Evolutionary conservation across 2,888 invertebrate species (phyloP).

Genomic region (Standfussiana lucernea): DNA sequence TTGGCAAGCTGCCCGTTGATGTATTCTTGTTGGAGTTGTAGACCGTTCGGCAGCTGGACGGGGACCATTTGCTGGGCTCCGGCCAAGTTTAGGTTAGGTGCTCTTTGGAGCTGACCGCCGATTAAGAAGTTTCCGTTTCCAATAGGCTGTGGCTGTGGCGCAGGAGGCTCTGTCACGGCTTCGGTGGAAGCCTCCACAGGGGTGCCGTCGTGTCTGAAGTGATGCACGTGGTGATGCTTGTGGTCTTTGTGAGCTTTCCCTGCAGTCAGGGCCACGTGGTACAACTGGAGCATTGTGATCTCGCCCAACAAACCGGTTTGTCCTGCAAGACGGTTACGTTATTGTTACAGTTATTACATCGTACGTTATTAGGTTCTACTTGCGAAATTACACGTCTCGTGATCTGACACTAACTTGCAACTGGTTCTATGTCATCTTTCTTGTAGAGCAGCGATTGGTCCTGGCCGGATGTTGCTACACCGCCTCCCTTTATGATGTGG

Average conservation of each 20-base stretch:
- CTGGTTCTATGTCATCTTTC: conserved; percentile 78
- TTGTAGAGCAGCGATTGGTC: conserved; percentile 90
- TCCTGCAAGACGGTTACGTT: conserved; percentile 81
- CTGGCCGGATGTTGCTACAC: conserved; percentile 94
- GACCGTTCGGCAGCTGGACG: conserved; percentile 85
- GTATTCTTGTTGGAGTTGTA: conserved; percentile 90
- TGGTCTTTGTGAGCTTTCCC: conserved; percentile 97
- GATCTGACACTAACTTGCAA: conserved; percentile 76
- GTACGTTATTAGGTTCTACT: conserved; percentile 1
- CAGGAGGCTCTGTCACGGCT: conserved; percentile 89
- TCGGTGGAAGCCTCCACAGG: conserved; percentile 91
- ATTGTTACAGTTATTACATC: conserved; percentile 30
- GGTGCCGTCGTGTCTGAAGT: conserved; percentile 93
- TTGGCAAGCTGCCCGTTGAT: conserved; percentile 92
- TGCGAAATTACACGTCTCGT: conserved; percentile 21
- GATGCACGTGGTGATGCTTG: conserved; percentile 96
- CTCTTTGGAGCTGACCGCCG: conserved; percentile 92
- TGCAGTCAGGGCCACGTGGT: conserved; percentile 95
- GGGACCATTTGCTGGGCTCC: conserved; percentile 87
- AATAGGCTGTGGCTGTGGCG: conserved; percentile 83
- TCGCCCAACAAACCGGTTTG: conserved; percentile 93
- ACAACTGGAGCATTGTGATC: conserved; percentile 95
- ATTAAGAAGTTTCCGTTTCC: conserved; percentile 91
- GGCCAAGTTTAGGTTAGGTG: conserved; percentile 89
- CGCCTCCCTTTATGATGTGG: conserved; percentile 94